Evolutionary conservation across 2,113 vertebrate species (phyloP).

Genomic region (Hemichromis elongatus): DNA sequence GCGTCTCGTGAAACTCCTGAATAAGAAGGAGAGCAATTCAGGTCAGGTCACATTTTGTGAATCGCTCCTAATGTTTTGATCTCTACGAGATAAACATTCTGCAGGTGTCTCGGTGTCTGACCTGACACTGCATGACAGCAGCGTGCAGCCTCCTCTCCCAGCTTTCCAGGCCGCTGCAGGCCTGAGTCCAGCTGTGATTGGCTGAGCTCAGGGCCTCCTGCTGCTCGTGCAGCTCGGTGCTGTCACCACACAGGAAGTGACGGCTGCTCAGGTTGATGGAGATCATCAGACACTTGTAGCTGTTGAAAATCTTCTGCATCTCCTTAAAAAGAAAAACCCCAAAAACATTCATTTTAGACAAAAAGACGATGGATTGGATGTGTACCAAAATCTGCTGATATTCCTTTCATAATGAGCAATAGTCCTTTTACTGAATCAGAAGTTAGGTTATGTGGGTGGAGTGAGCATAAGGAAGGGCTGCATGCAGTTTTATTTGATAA

Average conservation of each 20-base stretch:
- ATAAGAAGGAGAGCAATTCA: background rate
- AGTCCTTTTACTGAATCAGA: too few species aligned
- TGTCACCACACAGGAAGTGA: conserved; percentile 70
- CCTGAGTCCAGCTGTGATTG: conserved; percentile 81
- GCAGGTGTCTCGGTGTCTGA: conserved; percentile 11
- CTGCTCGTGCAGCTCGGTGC: conserved; percentile 73
- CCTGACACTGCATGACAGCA: conserved; percentile 85
- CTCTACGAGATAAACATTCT: background rate
- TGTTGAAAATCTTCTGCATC: conserved; percentile 78
- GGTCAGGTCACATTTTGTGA: background rate
- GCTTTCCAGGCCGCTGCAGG: conserved; percentile 66
- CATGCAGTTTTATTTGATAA: background rate
- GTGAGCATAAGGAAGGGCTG: background rate
- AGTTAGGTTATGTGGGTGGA: background rate
- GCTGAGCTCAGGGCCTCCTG: conserved; percentile 72
- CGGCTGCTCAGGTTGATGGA: conserved; percentile 78
- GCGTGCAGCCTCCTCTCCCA: conserved; percentile 78
- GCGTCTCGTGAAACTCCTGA: conserved; percentile 87
- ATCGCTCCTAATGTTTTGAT: background rate
- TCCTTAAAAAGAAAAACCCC: conserved; percentile 63
- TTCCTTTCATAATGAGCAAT: too few species aligned
- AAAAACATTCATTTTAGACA: background rate
- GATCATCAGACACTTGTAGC: conserved; percentile 83
- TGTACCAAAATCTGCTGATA: background rate
- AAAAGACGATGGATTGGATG: background rate